Percentiles rank a stretch among this genome's conserved stretches.
phyloP scores from a whole-genome alignment of 2,797 vertebrate genomes.

The Dicrostonyx torquatus region DNA sequence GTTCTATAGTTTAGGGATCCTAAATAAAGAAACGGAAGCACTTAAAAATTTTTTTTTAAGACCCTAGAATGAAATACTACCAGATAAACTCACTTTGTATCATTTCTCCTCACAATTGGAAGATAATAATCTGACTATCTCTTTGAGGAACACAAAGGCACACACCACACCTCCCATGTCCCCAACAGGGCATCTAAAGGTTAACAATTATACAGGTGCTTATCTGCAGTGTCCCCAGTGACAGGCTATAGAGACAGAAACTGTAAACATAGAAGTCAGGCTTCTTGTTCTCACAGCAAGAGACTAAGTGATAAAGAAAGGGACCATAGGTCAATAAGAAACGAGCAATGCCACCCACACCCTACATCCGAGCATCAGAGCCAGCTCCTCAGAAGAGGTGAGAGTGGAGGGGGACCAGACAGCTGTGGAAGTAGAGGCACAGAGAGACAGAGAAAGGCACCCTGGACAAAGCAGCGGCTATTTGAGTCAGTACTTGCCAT shows the following conservation, averaged over 20 bases:
- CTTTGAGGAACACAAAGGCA: neutral
- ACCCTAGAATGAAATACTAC: conserved; percentile 54
- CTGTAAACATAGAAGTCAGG: neutral
- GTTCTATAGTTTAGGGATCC: conserved; percentile 62
- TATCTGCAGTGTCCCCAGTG: neutral
- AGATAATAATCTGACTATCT: neutral
- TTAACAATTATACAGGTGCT: neutral
- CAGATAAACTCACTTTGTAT: conserved; percentile 64
- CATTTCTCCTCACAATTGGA: conserved; percentile 55
- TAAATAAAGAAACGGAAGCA: conserved; percentile 65
- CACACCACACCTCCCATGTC: no score
- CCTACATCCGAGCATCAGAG: neutral
- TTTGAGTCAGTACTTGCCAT: neutral
- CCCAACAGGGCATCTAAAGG: neutral
- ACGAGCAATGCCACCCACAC: neutral
- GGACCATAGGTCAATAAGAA: neutral
- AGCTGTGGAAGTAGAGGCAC: neutral
- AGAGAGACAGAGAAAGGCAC: neutral
- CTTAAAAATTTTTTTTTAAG: neutral
- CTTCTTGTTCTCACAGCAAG: neutral
- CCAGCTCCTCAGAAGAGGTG: neutral
- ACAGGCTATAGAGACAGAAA: neutral
- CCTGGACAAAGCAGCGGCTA: no score
- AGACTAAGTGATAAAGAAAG: neutral
- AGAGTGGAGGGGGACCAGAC: neutral